Conservation (phyloP, 2,888 invertebrate genomes). For the Leucophenga montana region DNA sequence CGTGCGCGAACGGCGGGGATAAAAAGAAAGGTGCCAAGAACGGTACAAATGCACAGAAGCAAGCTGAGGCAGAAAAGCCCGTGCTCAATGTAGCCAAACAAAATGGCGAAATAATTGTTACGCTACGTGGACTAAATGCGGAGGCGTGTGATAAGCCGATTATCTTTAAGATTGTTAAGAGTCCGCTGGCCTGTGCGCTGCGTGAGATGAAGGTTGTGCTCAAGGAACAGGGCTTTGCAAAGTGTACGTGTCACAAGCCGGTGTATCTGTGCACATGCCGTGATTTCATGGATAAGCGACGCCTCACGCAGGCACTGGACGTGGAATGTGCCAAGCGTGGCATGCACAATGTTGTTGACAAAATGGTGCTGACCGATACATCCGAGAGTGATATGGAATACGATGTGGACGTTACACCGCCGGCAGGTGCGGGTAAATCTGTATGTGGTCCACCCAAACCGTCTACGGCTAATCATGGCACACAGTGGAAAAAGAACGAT, state of each 20-base stretch:
- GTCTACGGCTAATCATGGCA: conserved; percentile 75
- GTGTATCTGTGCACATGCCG: conserved; percentile 69
- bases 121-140: conserved; percentile 64
- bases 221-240: conserved; percentile 75
- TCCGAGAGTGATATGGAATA: conserved; percentile 77
- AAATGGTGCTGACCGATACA: conserved; percentile 66
- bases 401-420: conserved; percentile 82
- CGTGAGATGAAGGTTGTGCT: conserved; percentile 76
- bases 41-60: conserved; percentile 64
- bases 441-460: conserved; percentile 73
- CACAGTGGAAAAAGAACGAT: conserved; percentile 78
- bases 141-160: conserved; percentile 75
- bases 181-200: conserved; percentile 74
- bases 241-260: conserved; percentile 75
- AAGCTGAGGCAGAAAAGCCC: conserved; percentile 55
- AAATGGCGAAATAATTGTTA: conserved; percentile 79
- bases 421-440: conserved; percentile 78
- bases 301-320: conserved; percentile 74
- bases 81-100: conserved; percentile 79
- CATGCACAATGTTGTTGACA: conserved; percentile 55
- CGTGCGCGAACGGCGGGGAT: conserved; percentile 49
- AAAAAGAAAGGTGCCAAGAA: conserved; percentile 33
- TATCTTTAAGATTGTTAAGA: conserved; percentile 79
- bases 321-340: conserved; percentile 70
- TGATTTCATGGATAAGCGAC: conserved; percentile 70